A percentile compares a stretch with the other conserved stretches of the same genome.
phyloP scores from a whole-genome alignment of 2,888 invertebrate genomes.

The Caenorhabditis uteleia region DNA sequence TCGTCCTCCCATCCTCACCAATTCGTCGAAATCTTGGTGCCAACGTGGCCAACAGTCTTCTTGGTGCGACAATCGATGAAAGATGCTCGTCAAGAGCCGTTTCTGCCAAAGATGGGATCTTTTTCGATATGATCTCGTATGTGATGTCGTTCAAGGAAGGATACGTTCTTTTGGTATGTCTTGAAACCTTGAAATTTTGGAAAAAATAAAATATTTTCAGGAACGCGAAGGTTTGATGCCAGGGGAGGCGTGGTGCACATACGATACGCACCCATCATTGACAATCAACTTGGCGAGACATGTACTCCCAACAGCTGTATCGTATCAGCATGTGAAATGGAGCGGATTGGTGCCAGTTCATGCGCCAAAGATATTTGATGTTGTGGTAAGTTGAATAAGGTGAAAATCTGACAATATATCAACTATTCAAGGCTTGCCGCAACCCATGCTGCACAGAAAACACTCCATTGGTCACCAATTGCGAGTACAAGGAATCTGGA shows the following conservation, averaged over 20 bases:
- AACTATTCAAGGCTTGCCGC: constrained; percentile 11
- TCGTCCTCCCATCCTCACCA: no score
- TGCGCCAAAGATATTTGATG: constrained; percentile 23
- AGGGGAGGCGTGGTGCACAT: constrained; percentile 36
- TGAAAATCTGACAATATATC: no score
- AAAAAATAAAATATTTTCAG: not conserved
- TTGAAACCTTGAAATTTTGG: not conserved
- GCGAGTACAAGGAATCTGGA: constrained; percentile 8
- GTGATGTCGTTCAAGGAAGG: constrained; percentile 27
- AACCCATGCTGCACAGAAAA: constrained; percentile 12
- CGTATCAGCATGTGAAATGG: constrained; percentile 28
- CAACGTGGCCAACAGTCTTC: constrained; percentile 34
- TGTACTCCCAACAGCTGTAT: constrained; percentile 10
- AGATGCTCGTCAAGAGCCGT: constrained; percentile 24
- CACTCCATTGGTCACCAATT: constrained; percentile 12
- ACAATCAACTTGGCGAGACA: constrained; percentile 4
- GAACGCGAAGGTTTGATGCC: constrained; percentile 27
- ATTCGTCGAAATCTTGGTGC: no score
- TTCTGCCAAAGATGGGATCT: constrained; percentile 23
- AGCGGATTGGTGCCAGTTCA: constrained; percentile 11
- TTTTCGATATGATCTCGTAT: constrained; percentile 30
- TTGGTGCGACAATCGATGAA: constrained; percentile 30
- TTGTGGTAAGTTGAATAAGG: constrained; percentile 9
- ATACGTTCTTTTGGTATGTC: constrained; percentile 20
- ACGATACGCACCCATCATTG: not conserved